Conservation (phyloP, 2,888 invertebrate genomes). For the Mimachlamys varia region DNA sequence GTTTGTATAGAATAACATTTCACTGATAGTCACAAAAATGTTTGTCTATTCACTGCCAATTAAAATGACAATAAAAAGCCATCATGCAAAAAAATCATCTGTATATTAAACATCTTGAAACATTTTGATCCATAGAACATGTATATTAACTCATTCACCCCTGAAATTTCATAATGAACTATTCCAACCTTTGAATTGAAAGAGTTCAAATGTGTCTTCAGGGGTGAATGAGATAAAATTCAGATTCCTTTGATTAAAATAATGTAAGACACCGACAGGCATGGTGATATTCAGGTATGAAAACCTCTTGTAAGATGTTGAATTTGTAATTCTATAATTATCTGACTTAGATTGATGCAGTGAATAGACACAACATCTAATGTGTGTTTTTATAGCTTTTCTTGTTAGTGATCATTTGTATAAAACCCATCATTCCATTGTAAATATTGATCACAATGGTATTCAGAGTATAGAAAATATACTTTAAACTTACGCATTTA, state of each 20-base stretch:
- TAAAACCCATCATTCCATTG: conserved; percentile 19
- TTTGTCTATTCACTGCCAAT: not conserved
- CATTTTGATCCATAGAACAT: no score
- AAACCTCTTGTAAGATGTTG: not conserved
- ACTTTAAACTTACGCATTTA: conserved; percentile 32
- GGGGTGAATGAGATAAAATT: no score
- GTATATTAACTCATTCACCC: no score
- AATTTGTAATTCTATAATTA: no score
- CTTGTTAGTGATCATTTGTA: conserved; percentile 9
- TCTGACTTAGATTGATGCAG: not conserved
- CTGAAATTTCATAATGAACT: no score
- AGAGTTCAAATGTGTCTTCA: no score
- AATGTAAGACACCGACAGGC: no score
- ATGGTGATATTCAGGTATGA: no score
- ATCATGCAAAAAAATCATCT: no score
- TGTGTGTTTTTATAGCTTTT: not conserved
- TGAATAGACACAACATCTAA: not conserved
- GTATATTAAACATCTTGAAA: no score
- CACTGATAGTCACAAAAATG: not conserved
- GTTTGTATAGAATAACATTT: not conserved
- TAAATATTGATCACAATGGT: not conserved
- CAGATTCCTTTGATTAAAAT: no score
- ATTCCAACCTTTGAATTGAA: no score
- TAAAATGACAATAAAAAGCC: not conserved
- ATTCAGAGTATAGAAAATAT: not conserved